Percentiles rank a stretch among this genome's conserved stretches.
These are phyloP conservation scores for Cebus imitator DNA, from an alignment of 2,113 vertebrate species.

Conservation along the genomic window DNA sequence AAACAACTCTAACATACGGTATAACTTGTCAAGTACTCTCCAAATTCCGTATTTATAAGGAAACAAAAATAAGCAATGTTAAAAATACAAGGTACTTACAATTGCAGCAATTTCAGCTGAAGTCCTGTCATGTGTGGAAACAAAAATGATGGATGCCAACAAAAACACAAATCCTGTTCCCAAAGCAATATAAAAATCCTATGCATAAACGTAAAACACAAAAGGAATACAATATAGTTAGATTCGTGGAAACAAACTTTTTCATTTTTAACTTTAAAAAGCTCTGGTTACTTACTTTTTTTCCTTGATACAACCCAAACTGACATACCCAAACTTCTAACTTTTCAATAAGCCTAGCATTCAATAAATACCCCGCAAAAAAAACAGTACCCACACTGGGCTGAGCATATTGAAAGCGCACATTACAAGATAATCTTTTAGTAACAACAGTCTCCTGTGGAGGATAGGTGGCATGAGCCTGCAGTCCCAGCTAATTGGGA, in stretches of 20 bases:
- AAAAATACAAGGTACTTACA: constrained; percentile 83
- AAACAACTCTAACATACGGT: neutral
- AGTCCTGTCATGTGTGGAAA: constrained; percentile 65
- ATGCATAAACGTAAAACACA: neutral
- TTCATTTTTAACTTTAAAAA: neutral
- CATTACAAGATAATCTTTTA: neutral
- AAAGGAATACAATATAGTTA: neutral
- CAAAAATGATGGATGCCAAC: constrained; percentile 85
- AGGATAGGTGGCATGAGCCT: no score
- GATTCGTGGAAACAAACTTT: neutral
- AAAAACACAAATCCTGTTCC: constrained; percentile 76
- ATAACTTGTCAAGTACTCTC: neutral
- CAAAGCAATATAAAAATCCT: constrained; percentile 87
- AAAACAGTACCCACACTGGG: neutral
- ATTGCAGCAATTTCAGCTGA: constrained; percentile 77
- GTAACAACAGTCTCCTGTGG: neutral
- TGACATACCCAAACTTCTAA: neutral
- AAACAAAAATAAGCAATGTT: neutral
- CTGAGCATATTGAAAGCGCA: neutral
- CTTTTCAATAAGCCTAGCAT: neutral
- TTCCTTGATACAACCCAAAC: neutral
- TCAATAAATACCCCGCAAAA: neutral
- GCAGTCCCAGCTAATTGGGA: no score
- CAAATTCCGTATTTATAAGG: neutral
- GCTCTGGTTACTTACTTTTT: neutral